Base-by-base conservation (phyloP, 2,888 invertebrate genomes). In the Drosophila peninsularis region DNA sequence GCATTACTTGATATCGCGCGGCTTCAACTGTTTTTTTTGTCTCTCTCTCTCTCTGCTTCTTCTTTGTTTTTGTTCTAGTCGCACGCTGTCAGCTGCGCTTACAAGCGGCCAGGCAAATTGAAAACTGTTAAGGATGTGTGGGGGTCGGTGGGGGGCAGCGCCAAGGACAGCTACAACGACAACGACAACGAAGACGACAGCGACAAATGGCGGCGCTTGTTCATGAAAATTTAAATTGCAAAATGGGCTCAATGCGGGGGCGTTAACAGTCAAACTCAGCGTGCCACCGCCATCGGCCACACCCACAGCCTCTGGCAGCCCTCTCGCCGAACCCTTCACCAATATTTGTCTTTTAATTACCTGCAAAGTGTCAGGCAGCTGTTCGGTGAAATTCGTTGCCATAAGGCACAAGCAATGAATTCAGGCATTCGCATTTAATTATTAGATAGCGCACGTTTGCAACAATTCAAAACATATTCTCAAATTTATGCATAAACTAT, bases 181-280 rank as follows among this genome's bases (percentile, higher is more conserved):
- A 62, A 56, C 69, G 62, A 66, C 65, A 52, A 61, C 60, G 65
- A 69, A 67, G 65, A 63, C 60, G 83, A 82, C 80, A 80, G 83
- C 86, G 80, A 87, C 89, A 84, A 84, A 89, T 88, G 89, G 85
- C 71, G 88, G 71, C 56, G 78, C 83, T 87, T 88, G 88, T 85
- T 89, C 90, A 86, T 82, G 85, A 86, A 85, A 88, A 86, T 86
- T 86, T 85, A 86, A 86, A 86, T 86, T 86, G 90, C 85, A 82
- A 86, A 86, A 85, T 78, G 85, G 88, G 67, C 78, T 80, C 72
- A 75, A 37, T 63, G 81, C 64, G 83, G 27, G 27, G 80, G 76
- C 63, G 80, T 76, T 79, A 65, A 66, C 80, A 68, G 50, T 58
- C 60, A 52, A 19, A 17, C n/a, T 47, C 61, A 21, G 42, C 19